These are phyloP conservation scores for Anas platyrhynchos DNA, from an alignment of 2,113 vertebrate species.

Conservation along the genomic window DNA sequence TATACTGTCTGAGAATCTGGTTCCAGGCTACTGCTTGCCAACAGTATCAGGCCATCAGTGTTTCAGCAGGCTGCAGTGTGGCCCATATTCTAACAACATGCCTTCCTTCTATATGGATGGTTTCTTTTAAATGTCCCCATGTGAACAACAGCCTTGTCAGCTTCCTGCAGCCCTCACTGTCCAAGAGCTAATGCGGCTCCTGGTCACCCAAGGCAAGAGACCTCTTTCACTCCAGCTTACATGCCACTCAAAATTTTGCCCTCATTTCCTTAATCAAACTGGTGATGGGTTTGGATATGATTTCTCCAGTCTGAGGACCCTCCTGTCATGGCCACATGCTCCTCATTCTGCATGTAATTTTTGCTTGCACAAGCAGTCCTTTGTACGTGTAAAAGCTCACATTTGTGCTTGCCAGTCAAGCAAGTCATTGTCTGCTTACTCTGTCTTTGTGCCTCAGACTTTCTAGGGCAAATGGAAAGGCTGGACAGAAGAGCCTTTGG, in stretches of 20 bases:
- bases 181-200: neutral
- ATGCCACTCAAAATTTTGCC: neutral
- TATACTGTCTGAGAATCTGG: neutral
- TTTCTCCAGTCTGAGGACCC: slow-evolving; percentile 14
- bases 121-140: neutral
- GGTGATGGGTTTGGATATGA: neutral
- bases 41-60: neutral
- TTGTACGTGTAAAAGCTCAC: slow-evolving; percentile 20
- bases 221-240: neutral
- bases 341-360: slow-evolving; percentile 47
- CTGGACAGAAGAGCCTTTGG: slow-evolving; percentile 43
- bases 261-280: slow-evolving; percentile 23
- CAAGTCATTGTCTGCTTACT: slow-evolving; percentile 26
- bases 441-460: slow-evolving; percentile 42
- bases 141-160: neutral
- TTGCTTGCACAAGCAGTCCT: slow-evolving; percentile 51
- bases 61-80: neutral
- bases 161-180: neutral
- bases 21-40: neutral
- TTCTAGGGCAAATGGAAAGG: slow-evolving; percentile 59
- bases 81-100: neutral
- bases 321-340: slow-evolving; percentile 35
- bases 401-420: slow-evolving; percentile 61
- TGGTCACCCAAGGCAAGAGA: neutral
- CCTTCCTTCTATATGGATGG: neutral